phyloP scores from a whole-genome alignment of 2,888 invertebrate species.

The Philereme vetulata region DNA sequence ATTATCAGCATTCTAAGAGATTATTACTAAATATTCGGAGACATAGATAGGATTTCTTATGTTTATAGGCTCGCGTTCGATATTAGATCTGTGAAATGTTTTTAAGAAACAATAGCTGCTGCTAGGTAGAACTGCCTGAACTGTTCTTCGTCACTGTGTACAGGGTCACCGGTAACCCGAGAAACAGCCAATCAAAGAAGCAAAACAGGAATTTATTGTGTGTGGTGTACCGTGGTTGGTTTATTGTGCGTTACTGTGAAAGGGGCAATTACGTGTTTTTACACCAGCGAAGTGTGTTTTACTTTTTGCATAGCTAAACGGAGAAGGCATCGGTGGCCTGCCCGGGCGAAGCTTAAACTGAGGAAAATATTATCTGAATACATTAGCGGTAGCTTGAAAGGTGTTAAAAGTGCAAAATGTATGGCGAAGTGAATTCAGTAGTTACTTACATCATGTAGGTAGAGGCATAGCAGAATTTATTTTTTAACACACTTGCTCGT shows the following conservation, averaged over 20 bases:
- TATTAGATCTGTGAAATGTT: too few relatives aligned
- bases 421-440: too few relatives aligned
- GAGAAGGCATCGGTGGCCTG: slow-evolving; percentile 12
- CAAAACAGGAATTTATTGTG: slow-evolving; percentile 80
- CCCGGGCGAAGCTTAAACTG: slow-evolving; percentile 1
- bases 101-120: too few relatives aligned
- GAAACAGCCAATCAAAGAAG: slow-evolving; percentile 76
- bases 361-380: slow-evolving; percentile 11
- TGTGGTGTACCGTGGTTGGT: slow-evolving; percentile 74
- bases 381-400: slow-evolving; percentile 15
- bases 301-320: slow-evolving; percentile 23
- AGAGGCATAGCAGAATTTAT: too few relatives aligned
- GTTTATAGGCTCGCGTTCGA: too few relatives aligned
- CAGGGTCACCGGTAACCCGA: slow-evolving; percentile 72
- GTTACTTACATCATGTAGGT: too few relatives aligned
- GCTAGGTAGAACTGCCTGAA: neutral
- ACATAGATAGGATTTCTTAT: too few relatives aligned
- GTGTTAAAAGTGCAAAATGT: slow-evolving; percentile 1
- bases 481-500: too few relatives aligned
- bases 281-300: slow-evolving; percentile 24
- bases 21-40: too few relatives aligned
- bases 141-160: slow-evolving; percentile 11
- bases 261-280: slow-evolving; percentile 73
- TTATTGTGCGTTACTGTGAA: slow-evolving; percentile 78
- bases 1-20: too few relatives aligned